Percentiles rank a stretch among this genome's conserved stretches.
These are phyloP conservation scores for Trachymyrmex septentrionalis DNA, from an alignment of 1,140 invertebrate species.

Conservation along the genomic window DNA sequence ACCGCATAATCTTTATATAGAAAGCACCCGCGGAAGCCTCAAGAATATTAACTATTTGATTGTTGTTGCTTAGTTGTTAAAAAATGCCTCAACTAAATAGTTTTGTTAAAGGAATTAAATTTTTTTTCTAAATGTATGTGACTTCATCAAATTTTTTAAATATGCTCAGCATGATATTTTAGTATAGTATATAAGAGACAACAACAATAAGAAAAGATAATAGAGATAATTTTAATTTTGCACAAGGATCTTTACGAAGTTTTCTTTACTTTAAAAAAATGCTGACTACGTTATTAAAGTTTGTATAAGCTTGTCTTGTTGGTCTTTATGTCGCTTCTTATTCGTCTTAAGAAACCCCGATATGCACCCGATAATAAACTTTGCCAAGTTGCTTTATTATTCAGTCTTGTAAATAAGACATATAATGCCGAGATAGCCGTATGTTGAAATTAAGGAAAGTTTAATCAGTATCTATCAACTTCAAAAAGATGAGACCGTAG, in stretches of 20 bases:
- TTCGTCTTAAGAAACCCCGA: constrained; percentile 1
- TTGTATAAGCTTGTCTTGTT: constrained; percentile 19
- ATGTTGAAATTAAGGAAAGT: constrained; percentile 49
- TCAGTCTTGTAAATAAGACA: constrained; percentile 22
- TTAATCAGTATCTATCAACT: constrained; percentile 33
- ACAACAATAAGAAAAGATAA: background rate
- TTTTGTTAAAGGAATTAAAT: too few species aligned
- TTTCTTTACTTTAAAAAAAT: constrained; percentile 18
- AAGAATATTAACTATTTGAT: too few species aligned
- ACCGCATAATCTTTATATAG: too few species aligned
- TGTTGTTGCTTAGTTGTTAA: too few species aligned
- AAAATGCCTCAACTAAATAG: too few species aligned
- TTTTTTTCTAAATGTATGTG: too few species aligned
- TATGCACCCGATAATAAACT: constrained; percentile 36
- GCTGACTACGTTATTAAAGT: constrained; percentile 18
- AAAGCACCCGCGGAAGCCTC: too few species aligned
- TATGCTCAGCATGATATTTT: background rate
- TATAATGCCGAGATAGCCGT: background rate
- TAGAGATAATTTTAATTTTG: constrained; percentile 4
- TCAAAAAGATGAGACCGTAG: constrained; percentile 4
- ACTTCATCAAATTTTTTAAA: background rate
- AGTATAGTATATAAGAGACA: background rate
- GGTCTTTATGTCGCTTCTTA: constrained; percentile 7
- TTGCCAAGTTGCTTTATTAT: constrained; percentile 29
- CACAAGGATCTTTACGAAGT: background rate